Evolutionary conservation across 2,888 invertebrate species (phyloP), one percentile per base, ranked within the genome.

Genomic region (Halocaridina rubra): DNA sequence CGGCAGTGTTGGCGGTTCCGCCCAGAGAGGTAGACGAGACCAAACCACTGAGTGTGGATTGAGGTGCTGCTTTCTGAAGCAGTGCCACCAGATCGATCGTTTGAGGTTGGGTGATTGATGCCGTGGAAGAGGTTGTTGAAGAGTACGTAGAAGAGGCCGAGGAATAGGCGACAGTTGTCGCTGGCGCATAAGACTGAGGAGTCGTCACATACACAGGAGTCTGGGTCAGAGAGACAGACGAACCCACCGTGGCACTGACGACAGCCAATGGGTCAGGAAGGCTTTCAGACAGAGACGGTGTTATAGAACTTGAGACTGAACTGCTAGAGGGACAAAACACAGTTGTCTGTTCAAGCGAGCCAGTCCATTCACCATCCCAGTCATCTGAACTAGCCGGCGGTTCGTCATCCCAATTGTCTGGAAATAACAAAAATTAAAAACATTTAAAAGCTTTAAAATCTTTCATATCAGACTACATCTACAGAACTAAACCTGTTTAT

Each of bases 361-460:
- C 98, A 59, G 97, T 96, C 93, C 98, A 98, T 91, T 98, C 98
- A 91, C 98, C 97, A 90, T 94, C 96, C 92, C 96, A 96, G 96
- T 95, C 97, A 91, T 95, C 96, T 90, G 94, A 94, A 89, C 93
- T 92, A 3, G 93, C 90, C 19, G 94, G 93, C 90, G 94, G 93
- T 53, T 90, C 91, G 86, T 91, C 91, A 75, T 90, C 90, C 92
- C 92, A 92, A 85, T 91, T 91, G 74, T 91, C 91, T 90, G 85
- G 61, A 88, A 81, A 64, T 59, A 75, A 80, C 59, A 80, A 64
- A 33, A 22, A 80, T 22, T n/a, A 24, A 29, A 0, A 39, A 8
- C 8, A 29, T 24, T 69, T 0, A 29, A 5, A 16, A 10, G 5
- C 24, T 2, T 29, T 69, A n/a, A n/a, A n/a, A n/a, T n/a, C n/a